Evolutionary conservation across 2,888 invertebrate species (phyloP).

Genomic region (Noctua fimbriata): DNA sequence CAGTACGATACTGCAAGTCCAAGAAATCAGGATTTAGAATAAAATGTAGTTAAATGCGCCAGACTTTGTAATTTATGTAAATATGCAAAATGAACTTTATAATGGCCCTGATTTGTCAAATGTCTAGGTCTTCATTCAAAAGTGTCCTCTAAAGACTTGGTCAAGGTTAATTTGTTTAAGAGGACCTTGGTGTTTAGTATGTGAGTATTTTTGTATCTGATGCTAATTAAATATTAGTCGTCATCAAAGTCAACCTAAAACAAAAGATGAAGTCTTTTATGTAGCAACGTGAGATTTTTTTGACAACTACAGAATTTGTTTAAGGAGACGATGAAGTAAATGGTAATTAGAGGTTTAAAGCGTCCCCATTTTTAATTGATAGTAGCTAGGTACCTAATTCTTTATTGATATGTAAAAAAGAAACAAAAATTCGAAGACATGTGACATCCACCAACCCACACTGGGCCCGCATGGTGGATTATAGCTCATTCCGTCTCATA

Average conservation of each 20-base stretch:
- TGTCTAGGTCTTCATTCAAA: slow-evolving; percentile 17
- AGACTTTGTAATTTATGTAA: slow-evolving; percentile 9
- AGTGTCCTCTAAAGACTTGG: slow-evolving; percentile 35
- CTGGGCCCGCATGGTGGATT: too few species aligned
- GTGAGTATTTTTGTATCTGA: not conserved
- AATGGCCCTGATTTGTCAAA: slow-evolving; percentile 21
- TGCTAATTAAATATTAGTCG: not conserved
- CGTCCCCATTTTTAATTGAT: not conserved
- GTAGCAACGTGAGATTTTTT: not conserved
- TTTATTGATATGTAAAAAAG: too few species aligned
- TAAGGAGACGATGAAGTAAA: not conserved
- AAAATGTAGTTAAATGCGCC: not conserved
- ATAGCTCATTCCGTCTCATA: too few species aligned
- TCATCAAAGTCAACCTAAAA: not conserved
- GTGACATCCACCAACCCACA: too few species aligned
- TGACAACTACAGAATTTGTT: too few species aligned
- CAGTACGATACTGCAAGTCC: not conserved
- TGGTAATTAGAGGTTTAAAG: not conserved
- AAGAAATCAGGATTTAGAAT: not conserved
- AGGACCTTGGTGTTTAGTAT: not conserved
- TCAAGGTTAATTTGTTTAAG: slow-evolving; percentile 18
- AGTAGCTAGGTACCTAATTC: not conserved
- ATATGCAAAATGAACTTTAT: not conserved
- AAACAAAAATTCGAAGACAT: too few species aligned
- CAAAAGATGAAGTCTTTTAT: not conserved